Evolutionary conservation across 2,113 vertebrate genomes (phyloP).

Genomic region (Odocoileus virginianus): DNA sequence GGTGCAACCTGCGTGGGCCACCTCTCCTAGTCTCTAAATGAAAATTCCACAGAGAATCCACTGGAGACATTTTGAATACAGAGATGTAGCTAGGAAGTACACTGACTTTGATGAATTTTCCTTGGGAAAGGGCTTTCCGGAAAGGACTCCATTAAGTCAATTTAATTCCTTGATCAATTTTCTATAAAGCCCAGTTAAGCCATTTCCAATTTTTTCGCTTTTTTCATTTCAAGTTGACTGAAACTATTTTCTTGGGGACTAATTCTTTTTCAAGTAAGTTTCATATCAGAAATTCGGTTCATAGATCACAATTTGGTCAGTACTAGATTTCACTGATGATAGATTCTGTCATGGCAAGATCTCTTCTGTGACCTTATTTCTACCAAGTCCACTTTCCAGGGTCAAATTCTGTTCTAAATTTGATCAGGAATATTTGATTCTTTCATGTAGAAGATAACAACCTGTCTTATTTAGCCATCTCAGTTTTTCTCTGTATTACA

Average conservation of each 20-base stretch:
- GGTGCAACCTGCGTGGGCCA: fast-evolving
- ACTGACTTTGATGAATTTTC: slow-evolving; percentile 46
- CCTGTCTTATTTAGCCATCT: not conserved
- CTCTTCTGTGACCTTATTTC: not conserved
- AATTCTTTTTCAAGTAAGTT: slow-evolving; percentile 29
- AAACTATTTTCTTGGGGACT: not conserved
- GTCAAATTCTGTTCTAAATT: not conserved
- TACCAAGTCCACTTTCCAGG: not conserved
- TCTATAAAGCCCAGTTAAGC: slow-evolving; percentile 53
- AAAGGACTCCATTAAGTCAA: slow-evolving; percentile 60
- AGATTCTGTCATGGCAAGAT: not conserved
- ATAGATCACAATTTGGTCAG: not conserved
- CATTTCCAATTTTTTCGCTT: slow-evolving; percentile 48
- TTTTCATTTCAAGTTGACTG: not conserved
- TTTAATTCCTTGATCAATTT: slow-evolving; percentile 66
- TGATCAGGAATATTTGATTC: not conserved
- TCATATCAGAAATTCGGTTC: not conserved
- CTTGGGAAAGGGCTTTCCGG: slow-evolving; percentile 56
- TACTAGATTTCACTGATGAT: not conserved
- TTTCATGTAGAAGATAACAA: not conserved
- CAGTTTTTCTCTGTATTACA: not conserved
- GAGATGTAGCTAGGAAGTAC: not conserved
- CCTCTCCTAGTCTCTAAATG: not conserved
- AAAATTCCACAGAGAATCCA: not conserved
- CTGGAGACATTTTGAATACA: not conserved